Evolutionary conservation across 2,888 invertebrate genomes (phyloP).

Genomic region (Eristalinus sepulchralis): DNA sequence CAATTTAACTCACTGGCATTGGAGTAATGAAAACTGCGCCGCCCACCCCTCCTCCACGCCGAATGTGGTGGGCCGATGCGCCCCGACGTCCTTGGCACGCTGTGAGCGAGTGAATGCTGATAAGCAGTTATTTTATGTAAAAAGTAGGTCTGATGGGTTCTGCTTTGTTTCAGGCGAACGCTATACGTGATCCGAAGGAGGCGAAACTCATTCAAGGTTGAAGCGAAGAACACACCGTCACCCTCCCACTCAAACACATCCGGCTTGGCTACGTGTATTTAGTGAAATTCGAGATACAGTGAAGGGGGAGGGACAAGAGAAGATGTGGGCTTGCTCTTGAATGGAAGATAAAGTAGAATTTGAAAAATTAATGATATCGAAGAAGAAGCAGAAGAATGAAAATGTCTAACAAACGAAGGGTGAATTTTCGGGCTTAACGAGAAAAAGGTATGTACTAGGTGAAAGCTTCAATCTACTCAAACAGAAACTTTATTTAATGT

Average conservation of each 20-base stretch:
- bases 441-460: conserved; percentile 1
- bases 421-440: conserved; percentile 40
- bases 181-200: conserved; percentile 34
- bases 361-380: conserved; percentile 60
- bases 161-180: conserved; percentile 43
- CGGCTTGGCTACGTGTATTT: background rate
- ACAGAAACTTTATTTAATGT: conserved; percentile 25
- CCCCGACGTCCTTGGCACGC: conserved; percentile 31
- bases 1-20: conserved; percentile 72
- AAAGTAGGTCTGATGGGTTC: conserved; percentile 27
- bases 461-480: conserved; percentile 37
- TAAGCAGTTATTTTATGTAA: conserved; percentile 50
- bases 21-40: conserved; percentile 70
- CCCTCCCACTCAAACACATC: background rate
- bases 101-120: conserved; percentile 47
- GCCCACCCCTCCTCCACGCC: background rate
- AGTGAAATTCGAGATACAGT: background rate
- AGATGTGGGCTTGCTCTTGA: background rate
- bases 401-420: conserved; percentile 45
- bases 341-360: conserved; percentile 44
- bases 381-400: conserved; percentile 13
- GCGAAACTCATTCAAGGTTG: conserved; percentile 53
- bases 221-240: conserved; percentile 15
- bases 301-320: background rate
- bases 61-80: background rate